Evolutionary conservation across 2,113 vertebrate genomes (phyloP), one percentile per base, ranked within the genome.

Genomic region (Stegastes partitus): DNA sequence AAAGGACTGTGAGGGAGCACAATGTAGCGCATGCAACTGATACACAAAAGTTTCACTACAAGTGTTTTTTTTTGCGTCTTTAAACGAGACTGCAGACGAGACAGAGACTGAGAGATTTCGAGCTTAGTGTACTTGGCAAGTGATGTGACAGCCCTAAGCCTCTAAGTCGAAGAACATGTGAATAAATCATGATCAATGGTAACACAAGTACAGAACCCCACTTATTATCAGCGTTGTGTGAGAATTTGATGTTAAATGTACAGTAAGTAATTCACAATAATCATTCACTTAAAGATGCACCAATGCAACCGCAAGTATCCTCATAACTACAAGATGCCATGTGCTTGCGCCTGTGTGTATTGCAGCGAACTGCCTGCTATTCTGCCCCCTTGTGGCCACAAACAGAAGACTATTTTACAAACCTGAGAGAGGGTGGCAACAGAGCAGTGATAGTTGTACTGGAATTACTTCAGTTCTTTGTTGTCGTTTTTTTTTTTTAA

Each of bases 341-440:
- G 47, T 61, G 70, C 74, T 42, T 59, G 34, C 21, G 57, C 23
- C 5, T 55, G 25, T 54, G 42, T 69, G 14, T 76, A 47, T 23
- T 23, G 39, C 50, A 66, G 23, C 47, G 4, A 82, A 25, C 31
- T 55, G 53, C 42, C 84, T 68, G 56, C 69, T 88, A 69, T 64
- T 63, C 74, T 89, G 91, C 93, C 93, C 82, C 86, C 93, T 91
- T 75, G 93, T 94, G 93, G 90, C 22, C 51, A 65, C 59, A 75
- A 47, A 23, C n/a, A 69, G 39, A 11, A 18, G 1, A 53, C 18
- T 55, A 34, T 26, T 64, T 18, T 34, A 54, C 23, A 68, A 67
- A 42, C n/a, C 25, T 64, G 11, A 16, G 8, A 53, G n/a, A 23
- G 28, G 21, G 22, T 56, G 42, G 15, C 22, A 51, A 62, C 25